phyloP scores from a whole-genome alignment of 1,140 invertebrate species.

The Drosophila pseudoananassae region DNA sequence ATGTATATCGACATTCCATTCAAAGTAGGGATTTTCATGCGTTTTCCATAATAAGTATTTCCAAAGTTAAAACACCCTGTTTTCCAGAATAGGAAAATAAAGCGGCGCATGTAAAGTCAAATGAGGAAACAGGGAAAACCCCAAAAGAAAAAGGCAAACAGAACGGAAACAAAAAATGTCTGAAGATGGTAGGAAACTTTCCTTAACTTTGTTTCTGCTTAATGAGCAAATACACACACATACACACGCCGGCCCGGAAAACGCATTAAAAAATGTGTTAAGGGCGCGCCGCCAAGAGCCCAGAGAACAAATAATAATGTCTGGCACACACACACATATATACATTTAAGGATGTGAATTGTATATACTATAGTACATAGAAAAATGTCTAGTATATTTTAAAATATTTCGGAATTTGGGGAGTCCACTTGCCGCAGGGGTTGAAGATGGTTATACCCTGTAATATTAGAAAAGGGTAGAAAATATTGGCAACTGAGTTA shows the following conservation, averaged over 20 bases:
- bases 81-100: conserved; percentile 53
- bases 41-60: not conserved
- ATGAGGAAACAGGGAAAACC: conserved; percentile 21
- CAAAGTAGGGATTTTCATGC: not conserved
- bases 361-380: conserved; percentile 9
- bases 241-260: conserved; percentile 25
- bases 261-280: conserved; percentile 76
- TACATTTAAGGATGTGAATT: not conserved
- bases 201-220: conserved; percentile 80
- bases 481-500: not conserved
- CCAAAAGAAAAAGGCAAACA: conserved; percentile 51
- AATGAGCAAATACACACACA: conserved; percentile 78
- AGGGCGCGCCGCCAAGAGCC: conserved; percentile 71
- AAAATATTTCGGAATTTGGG: conserved; percentile 57
- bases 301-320: conserved; percentile 77
- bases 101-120: conserved; percentile 31
- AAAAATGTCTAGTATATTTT: conserved; percentile 18
- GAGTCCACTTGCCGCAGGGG: conserved; percentile 56
- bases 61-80: conserved; percentile 47
- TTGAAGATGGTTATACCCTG: conserved; percentile 45
- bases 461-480: not conserved
- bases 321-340: conserved; percentile 48
- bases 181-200: conserved; percentile 74
- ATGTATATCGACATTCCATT: too few species aligned
- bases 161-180: conserved; percentile 72